These are phyloP conservation scores for Apus apus DNA, from an alignment of 2,113 vertebrate species.

Conservation along the genomic window DNA sequence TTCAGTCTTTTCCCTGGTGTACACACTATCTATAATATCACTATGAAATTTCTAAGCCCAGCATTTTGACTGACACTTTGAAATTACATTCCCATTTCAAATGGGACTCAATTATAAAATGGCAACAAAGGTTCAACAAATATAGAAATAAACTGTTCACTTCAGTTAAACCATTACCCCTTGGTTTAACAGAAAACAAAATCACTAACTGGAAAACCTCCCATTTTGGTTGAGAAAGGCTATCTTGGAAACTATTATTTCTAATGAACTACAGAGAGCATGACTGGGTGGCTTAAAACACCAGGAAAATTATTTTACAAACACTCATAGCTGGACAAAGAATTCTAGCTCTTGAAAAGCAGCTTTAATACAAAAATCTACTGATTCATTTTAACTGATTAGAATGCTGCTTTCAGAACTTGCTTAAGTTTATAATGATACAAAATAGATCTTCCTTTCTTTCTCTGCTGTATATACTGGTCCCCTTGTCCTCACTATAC, in stretches of 20 bases:
- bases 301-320: neutral
- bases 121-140: neutral
- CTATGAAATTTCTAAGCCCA: neutral
- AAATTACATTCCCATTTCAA: neutral
- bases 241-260: neutral
- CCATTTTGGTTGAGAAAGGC: neutral
- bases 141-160: neutral
- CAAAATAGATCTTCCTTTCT: neutral
- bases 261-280: neutral
- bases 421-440: neutral
- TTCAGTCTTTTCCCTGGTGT: neutral
- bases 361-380: neutral
- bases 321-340: neutral
- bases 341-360: neutral
- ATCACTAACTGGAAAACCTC: neutral
- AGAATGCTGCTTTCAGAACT: neutral
- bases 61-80: neutral
- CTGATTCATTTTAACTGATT: neutral
- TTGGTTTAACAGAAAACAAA: neutral
- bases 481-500: neutral
- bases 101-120: neutral
- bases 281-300: neutral
- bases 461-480: neutral
- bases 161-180: neutral
- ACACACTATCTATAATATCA: fast-evolving